Percentiles rank a stretch among this genome's conserved stretches.
Conservation (phyloP, 2,113 vertebrate genomes). For the Carettochelys insculpta region DNA sequence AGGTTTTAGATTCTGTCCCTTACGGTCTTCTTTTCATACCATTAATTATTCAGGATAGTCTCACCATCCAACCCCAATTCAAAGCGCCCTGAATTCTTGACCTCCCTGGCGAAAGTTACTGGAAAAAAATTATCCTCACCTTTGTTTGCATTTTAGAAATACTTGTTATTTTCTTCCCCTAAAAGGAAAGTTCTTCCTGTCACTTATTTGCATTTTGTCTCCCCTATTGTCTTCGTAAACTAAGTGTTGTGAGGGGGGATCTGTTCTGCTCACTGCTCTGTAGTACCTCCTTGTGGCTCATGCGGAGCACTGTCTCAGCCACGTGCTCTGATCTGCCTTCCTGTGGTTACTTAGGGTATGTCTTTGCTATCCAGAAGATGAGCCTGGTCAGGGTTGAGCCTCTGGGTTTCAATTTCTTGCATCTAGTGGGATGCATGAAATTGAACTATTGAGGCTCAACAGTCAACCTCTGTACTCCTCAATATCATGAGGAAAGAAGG, state of each 20-base stretch:
- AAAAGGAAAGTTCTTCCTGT: neutral
- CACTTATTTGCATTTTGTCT: neutral
- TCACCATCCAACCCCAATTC: neutral
- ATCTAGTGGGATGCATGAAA: too few species aligned
- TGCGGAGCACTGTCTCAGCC: neutral
- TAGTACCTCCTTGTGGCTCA: neutral
- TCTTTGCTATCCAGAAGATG: too few species aligned
- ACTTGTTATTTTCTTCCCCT: neutral
- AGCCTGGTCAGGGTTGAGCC: too few species aligned
- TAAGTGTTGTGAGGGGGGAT: neutral
- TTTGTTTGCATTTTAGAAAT: neutral
- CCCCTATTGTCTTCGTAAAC: rapidly evolving
- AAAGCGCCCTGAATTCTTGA: neutral
- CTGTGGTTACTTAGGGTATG: neutral
- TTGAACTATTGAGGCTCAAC: too few species aligned
- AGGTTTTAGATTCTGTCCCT: neutral
- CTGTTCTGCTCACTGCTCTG: neutral
- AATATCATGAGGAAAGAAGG: too few species aligned
- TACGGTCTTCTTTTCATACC: neutral
- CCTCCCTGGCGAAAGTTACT: neutral
- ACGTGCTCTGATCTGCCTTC: neutral
- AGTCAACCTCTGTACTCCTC: too few species aligned
- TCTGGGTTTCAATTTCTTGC: too few species aligned
- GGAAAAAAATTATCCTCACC: neutral
- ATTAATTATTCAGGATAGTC: neutral